Percentiles rank a stretch among this genome's conserved stretches.
These are phyloP conservation scores for Orycteropus afer DNA, from an alignment of 2,113 vertebrate genomes.

Conservation along the genomic window DNA sequence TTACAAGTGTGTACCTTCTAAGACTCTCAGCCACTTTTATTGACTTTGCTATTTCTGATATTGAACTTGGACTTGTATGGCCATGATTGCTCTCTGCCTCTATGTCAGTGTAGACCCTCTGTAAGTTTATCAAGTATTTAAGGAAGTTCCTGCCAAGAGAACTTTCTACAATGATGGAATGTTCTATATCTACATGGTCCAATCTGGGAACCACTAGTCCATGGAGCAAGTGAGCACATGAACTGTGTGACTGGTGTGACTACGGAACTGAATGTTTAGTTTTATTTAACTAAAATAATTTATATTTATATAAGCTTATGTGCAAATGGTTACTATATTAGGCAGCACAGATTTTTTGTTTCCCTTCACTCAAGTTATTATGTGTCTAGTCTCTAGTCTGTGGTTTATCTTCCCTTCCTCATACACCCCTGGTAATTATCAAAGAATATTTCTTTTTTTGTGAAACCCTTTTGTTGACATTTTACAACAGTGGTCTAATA, in stretches of 20 bases:
- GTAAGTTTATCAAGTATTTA: neutral
- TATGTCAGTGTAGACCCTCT: neutral
- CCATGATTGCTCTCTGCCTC: slow-evolving; percentile 36
- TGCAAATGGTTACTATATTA: neutral
- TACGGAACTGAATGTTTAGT: neutral
- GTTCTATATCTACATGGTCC: neutral
- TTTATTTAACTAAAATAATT: neutral
- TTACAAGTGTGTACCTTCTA: neutral
- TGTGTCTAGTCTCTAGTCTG: no score
- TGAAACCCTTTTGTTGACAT: no score
- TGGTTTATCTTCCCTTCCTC: no score
- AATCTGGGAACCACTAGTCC: neutral
- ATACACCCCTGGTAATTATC: no score
- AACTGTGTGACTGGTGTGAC: neutral
- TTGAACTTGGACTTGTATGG: slow-evolving; percentile 29
- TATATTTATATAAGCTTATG: neutral
- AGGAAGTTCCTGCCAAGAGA: neutral
- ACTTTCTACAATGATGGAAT: neutral
- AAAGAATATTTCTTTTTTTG: no score
- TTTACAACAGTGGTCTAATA: no score
- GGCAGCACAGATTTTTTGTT: neutral
- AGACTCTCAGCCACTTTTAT: slow-evolving; percentile 42
- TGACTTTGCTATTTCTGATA: slow-evolving; percentile 51
- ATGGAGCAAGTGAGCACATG: neutral
- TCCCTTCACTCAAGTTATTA: no score